Conservation (phyloP, 1,140 invertebrate genomes). For the Neoseiulus cucumeris region DNA sequence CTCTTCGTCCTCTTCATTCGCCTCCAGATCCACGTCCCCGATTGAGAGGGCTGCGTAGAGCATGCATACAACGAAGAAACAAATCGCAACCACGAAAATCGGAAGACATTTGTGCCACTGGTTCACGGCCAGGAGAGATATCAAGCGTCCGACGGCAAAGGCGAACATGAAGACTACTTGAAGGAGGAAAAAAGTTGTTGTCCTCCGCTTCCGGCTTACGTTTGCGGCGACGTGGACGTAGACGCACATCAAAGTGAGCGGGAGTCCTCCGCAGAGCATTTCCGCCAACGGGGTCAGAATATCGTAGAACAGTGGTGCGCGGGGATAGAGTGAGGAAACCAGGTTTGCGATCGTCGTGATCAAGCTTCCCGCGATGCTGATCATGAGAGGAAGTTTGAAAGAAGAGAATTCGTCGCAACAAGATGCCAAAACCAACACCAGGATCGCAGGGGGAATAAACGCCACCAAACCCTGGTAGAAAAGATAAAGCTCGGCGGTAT, state of each 20-base stretch:
- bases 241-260: background rate
- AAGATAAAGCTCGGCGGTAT: background rate
- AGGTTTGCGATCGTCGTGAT: background rate
- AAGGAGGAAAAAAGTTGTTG: background rate
- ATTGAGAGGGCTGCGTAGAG: background rate
- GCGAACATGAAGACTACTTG: background rate
- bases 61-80: background rate
- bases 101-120: background rate
- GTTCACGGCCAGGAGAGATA: background rate
- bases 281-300: background rate
- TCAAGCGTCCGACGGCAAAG: background rate
- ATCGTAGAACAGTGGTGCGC: background rate
- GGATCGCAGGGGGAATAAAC: background rate
- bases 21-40: background rate
- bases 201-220: background rate
- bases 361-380: background rate
- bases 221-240: background rate
- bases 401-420: background rate
- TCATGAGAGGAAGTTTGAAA: background rate
- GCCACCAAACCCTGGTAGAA: background rate
- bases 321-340: background rate
- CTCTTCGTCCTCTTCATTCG: background rate
- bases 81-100: background rate
- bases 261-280: background rate
- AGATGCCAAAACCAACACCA: background rate